phyloP scores from a whole-genome alignment of 1,140 invertebrate species.

The Maniola jurtina region DNA sequence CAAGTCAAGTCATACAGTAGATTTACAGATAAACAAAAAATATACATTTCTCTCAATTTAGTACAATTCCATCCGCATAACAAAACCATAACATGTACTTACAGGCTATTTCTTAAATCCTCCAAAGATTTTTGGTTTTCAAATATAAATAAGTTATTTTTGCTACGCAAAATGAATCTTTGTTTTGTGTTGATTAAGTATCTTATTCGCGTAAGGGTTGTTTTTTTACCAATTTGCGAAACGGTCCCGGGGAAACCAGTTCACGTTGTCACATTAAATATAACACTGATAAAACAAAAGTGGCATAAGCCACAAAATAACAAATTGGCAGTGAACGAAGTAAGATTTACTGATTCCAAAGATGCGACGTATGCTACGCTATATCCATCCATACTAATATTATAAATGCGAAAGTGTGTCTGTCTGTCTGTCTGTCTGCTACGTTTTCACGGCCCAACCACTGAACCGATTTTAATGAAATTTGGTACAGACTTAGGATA shows the following conservation, averaged over 20 bases:
- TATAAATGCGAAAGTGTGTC: too few relatives aligned
- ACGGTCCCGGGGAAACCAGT: slow-evolving; percentile 32
- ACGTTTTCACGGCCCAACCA: too few relatives aligned
- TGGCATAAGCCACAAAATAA: slow-evolving; percentile 1
- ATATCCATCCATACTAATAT: too few relatives aligned
- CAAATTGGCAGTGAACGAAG: not conserved
- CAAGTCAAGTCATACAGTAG: not conserved
- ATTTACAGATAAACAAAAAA: not conserved
- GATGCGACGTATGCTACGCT: not conserved
- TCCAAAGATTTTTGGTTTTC: slow-evolving; percentile 23
- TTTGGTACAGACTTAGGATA: too few relatives aligned
- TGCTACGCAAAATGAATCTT: slow-evolving; percentile 10
- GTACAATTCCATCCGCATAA: slow-evolving; percentile 4
- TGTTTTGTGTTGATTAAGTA: not conserved
- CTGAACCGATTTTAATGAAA: too few relatives aligned
- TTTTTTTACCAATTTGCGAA: slow-evolving; percentile 24
- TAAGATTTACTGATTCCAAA: not conserved
- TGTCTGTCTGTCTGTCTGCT: too few relatives aligned
- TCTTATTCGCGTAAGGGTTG: slow-evolving; percentile 10
- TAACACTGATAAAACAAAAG: slow-evolving; percentile 8
- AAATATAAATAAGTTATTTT: slow-evolving; percentile 13
- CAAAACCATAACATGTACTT: slow-evolving; percentile 22
- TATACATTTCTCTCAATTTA: slow-evolving; percentile 3
- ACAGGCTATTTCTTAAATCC: slow-evolving; percentile 19
- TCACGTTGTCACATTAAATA: slow-evolving; percentile 34